Base-by-base conservation (phyloP, 2,797 vertebrate genomes). In the Sphenopsis melanotis region DNA sequence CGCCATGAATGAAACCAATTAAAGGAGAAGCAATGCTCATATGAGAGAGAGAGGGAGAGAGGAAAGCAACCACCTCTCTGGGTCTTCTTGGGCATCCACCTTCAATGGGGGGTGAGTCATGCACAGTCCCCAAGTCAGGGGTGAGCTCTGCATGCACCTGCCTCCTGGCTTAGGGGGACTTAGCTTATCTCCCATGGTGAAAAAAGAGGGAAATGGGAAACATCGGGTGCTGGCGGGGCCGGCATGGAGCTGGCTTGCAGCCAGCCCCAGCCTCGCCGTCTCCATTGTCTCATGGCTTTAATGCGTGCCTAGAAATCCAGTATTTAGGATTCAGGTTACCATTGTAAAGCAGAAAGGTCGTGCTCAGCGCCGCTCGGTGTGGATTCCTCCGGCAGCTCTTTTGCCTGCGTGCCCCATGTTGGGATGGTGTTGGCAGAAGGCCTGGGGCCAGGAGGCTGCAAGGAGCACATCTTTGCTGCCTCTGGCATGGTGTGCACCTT, bases 241-340 rank as follows among this genome's bases (percentile, higher is more conserved):
- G 0, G 89, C 10, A 2, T 15, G 0, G 75, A 81, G 60, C 89
- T 97, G 97, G 96, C 97, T 94, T 39, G 61, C 93, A 93, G 97
- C 97, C 96, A 97, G 72, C 72, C 64, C 68, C 76, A 88, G 93
- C 93, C 89, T 96, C 6, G 61, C 89, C 8, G 30, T 94, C 95
- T 94, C 94, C 94, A 95, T 96, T 97, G 93, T 96, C 95, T 95
- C 94, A 96, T 97, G 93, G 90, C 93, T 94, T 91, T 91, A 97
- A 94, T 87, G 94, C 83, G 0, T 97, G 96, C 96, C 94, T 94
- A 89, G 93, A 96, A 97, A 97, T 97, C 96, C 94, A 94, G 96
- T 97, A 96, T 96, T 97, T 97, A 94, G 96, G 96, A 97, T 96
- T 97, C 96, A 95, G 94, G 94, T 96, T 96, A 95, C 89, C 47